Evolutionary conservation across 2,888 invertebrate species (phyloP), one percentile per base, ranked within the genome.

Genomic region (Cryptus viduatorius): DNA sequence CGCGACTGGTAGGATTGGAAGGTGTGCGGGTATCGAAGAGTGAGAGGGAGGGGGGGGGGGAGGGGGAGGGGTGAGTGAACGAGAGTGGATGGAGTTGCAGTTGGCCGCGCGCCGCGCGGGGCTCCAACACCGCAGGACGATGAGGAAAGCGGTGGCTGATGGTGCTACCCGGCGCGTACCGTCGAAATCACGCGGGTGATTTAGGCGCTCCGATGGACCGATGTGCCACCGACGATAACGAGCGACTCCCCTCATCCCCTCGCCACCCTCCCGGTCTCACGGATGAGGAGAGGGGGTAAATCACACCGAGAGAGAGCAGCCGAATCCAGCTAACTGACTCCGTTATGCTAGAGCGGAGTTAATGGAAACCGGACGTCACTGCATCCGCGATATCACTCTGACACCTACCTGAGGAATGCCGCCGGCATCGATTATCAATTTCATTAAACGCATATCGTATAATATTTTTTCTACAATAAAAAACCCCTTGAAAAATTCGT

Each of bases 21-120:
- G 79, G 82, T 81, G 85, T 73, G 73, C 31, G 65, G 61, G 46
- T 82, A 86, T 78, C 80, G 69, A 65, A 75, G 68, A 89, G 85
- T 64, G 89, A 78, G 87, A 81, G 77, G 81, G 37, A 56, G 73
- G 53, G 48, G 37, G 90, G 89, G n/a, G n/a, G 77, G 81, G 37
- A 56, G 73, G 53, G 48, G 37, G 90, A n/a, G n/a, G 89, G 88
- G 86, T 67, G 92, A 90, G 79, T 59, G 81, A 56, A 72, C n/a
- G 59, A 56, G 48, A 29, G 3, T 12, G 44, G 69, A 44, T 29
- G 72, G 73, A 79, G 67, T 71, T 67, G 67, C 75, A 75, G 64
- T 75, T 69, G 84, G 81, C 64, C 68, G 59, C 64, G 69, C 75
- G 78, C 68, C 77, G 68, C 56, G 68, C 56, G 37, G 4, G 37